Conservation (phyloP, 2,113 vertebrate genomes). For the Eurypyga helias region DNA sequence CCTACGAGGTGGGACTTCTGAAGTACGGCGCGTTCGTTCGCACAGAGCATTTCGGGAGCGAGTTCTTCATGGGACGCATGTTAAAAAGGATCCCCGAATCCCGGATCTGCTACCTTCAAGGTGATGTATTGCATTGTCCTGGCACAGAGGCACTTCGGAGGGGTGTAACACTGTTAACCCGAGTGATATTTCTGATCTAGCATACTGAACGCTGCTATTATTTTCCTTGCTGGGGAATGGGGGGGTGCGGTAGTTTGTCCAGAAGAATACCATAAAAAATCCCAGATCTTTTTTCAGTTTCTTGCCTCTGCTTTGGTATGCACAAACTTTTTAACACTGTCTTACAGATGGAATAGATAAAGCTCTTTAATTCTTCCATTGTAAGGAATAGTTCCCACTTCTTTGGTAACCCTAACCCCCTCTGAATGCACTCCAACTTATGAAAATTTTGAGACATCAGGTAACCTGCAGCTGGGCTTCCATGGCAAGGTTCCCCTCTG, state of each 20-base stretch:
- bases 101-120: constrained; percentile 79
- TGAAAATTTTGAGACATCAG: not conserved
- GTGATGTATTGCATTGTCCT: constrained; percentile 7
- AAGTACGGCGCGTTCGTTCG: constrained; percentile 76
- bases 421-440: not conserved
- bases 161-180: not conserved
- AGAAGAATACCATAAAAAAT: not conserved
- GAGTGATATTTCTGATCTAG: not conserved
- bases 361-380: not conserved
- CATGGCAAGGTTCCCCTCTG: not conserved
- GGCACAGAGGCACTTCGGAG: not conserved
- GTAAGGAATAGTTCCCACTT: not conserved
- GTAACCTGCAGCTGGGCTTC: not conserved
- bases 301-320: not conserved
- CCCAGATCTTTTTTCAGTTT: not conserved
- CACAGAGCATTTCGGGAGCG: constrained; percentile 72
- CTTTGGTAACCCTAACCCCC: not conserved
- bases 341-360: not conserved
- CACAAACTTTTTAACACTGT: not conserved
- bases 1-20: constrained; percentile 76
- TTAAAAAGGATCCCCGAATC: constrained; percentile 67
- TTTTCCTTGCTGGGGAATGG: not conserved
- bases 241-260: not conserved
- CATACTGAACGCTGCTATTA: fast-evolving
- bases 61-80: constrained; percentile 82